Evolutionary conservation across 2,888 invertebrate genomes (phyloP).

Genomic region (Venustoraphidia nigricollis): DNA sequence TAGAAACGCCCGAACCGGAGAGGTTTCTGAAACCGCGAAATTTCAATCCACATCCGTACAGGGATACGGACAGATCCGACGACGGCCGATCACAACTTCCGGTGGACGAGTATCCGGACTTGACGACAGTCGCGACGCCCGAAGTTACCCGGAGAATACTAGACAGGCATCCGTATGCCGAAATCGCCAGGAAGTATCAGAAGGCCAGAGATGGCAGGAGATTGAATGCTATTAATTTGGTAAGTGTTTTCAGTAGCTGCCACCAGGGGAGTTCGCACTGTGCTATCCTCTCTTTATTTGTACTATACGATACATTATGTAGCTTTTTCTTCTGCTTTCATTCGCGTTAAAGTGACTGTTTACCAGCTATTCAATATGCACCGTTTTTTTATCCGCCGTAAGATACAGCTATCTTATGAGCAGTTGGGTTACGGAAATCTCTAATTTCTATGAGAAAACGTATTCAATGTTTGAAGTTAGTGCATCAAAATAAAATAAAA

Average conservation of each 20-base stretch:
- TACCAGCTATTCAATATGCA: too few species aligned
- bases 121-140: constrained; percentile 10
- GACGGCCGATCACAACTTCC: constrained; percentile 6
- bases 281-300: too few species aligned
- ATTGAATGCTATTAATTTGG: not conserved
- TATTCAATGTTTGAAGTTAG: too few species aligned
- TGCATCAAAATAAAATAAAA: too few species aligned
- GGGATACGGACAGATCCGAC: constrained; percentile 7
- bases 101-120: constrained; percentile 7
- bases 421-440: too few species aligned
- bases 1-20: constrained; percentile 23
- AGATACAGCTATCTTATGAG: too few species aligned
- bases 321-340: too few species aligned
- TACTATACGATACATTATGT: too few species aligned
- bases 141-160: constrained; percentile 1
- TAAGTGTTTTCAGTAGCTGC: not conserved
- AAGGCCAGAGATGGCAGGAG: constrained; percentile 4
- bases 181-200: constrained; percentile 7
- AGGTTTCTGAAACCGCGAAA: constrained; percentile 25
- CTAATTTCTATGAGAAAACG: too few species aligned
- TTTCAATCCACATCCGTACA: constrained; percentile 28
- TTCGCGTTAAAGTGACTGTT: too few species aligned
- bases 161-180: constrained; percentile 7
- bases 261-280: not conserved
- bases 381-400: too few species aligned